phyloP scores from a whole-genome alignment of 2,113 vertebrate genomes.

The Lasiurus borealis region DNA sequence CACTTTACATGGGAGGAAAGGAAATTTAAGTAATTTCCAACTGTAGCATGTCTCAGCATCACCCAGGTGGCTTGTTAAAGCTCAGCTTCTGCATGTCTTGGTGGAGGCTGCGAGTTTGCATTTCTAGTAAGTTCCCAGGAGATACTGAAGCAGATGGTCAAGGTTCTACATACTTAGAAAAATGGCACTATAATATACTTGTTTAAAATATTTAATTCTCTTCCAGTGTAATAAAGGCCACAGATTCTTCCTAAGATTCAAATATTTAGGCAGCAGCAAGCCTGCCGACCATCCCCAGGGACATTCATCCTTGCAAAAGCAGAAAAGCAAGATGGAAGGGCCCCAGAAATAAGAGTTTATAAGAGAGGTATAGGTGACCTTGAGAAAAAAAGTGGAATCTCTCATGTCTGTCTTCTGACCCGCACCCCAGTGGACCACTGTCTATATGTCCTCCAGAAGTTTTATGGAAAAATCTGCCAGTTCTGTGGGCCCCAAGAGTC shows the following conservation, averaged over 20 bases:
- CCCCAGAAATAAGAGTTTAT: background rate
- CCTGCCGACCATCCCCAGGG: background rate
- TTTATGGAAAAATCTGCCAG: background rate
- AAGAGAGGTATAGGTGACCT: background rate
- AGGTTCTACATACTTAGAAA: background rate
- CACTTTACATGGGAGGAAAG: background rate
- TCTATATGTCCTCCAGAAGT: background rate
- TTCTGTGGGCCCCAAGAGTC: rapidly evolving
- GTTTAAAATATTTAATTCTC: background rate
- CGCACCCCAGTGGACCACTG: rapidly evolving
- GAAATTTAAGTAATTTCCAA: background rate
- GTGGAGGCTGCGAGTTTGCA: background rate
- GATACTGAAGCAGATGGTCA: too few relatives aligned
- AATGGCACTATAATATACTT: background rate
- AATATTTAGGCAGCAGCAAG: background rate
- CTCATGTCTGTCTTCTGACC: background rate
- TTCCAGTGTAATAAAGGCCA: background rate
- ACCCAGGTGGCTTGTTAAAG: background rate
- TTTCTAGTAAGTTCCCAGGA: background rate
- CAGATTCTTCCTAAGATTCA: background rate
- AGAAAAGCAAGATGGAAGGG: rapidly evolving
- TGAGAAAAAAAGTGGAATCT: background rate
- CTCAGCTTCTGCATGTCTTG: background rate
- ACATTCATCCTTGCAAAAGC: background rate
- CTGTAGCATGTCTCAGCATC: background rate